Evolutionary conservation across 2,888 invertebrate species (phyloP).

Genomic region (Lepidocyrtinus sp.): DNA sequence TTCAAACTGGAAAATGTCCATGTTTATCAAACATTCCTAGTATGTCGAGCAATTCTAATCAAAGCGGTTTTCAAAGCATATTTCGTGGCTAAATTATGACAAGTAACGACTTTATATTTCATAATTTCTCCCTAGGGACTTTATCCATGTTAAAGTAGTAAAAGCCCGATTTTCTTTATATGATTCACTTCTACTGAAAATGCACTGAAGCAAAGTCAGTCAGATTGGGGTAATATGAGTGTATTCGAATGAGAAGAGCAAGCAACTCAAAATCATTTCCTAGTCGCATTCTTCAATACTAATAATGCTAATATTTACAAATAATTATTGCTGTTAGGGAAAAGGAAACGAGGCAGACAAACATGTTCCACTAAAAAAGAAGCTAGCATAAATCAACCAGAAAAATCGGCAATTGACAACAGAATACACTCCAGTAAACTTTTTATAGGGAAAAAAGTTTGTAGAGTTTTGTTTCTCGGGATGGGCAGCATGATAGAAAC

Average conservation of each 20-base stretch:
- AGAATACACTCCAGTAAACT: not conserved
- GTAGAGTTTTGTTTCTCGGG: too few relatives aligned
- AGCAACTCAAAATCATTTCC: not conserved
- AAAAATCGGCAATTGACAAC: constrained; percentile 6
- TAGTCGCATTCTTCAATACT: not conserved
- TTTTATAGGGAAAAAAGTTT: not conserved
- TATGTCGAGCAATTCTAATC: constrained; percentile 7
- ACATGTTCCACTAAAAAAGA: not conserved
- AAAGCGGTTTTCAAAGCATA: not conserved
- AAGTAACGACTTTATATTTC: not conserved
- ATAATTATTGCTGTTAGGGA: not conserved
- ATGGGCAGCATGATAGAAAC: too few relatives aligned
- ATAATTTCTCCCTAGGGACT: constrained; percentile 2
- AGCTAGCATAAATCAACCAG: not conserved
- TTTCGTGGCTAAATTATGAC: not conserved
- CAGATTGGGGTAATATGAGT: not conserved
- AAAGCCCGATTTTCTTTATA: not conserved
- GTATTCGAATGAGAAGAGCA: not conserved
- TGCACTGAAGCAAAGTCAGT: not conserved
- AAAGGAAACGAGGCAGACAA: constrained; percentile 10
- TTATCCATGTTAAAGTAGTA: not conserved
- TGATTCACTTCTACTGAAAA: not conserved
- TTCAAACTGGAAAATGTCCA: too few relatives aligned
- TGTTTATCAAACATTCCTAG: too few relatives aligned
- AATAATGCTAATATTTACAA: constrained; percentile 10